Evolutionary conservation across 2,888 invertebrate species (phyloP), one percentile per base, ranked within the genome.

Genomic region (Boloria selene): DNA sequence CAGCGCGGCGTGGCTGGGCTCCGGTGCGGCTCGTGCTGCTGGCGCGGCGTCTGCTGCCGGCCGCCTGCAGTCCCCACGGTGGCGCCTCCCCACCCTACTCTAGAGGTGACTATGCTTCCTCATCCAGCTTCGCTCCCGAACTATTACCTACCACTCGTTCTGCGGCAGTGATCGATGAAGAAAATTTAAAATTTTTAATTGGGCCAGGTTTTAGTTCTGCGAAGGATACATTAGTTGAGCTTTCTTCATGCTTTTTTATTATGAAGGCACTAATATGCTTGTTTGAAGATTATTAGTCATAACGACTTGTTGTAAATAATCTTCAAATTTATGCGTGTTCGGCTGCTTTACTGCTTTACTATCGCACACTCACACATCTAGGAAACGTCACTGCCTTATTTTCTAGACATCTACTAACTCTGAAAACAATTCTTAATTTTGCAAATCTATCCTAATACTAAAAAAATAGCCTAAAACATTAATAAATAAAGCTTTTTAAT

Each of bases 51-150:
- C 93, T 95, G 93, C 94, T 95, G 92, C 94, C 95, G 87, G 93
- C 94, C 92, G 94, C 94, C 91, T 95, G 95, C 94, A 93, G 93
- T 87, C 94, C 94, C 90, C 94, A 94, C 93, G 94, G 84, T 73
- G 94, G 94, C 92, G 94, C 94, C 75, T 94, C 94, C 88, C 94
- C 94, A 83, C 94, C 95, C 86, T 95, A 95, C 93, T 92, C 93
- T 83, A 92, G 95, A 95, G 95, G 95, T 95, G 53, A 61, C 18
- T 45, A 53, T 26, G 61, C 61, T 61, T 61, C 61, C 51, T 22
- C 61, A 52, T 22, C 51, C 51, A 51, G 61, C 61, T 51, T 44
- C 4, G 42, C 10, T n/a, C 10, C 26, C 18, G 61, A 61, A 61
- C 61, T 52, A 53, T 44, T 22, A 61, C 60, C 60, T 53, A 60